Conservation (phyloP, 2,797 vertebrate genomes). For the Manis pentadactyla region DNA sequence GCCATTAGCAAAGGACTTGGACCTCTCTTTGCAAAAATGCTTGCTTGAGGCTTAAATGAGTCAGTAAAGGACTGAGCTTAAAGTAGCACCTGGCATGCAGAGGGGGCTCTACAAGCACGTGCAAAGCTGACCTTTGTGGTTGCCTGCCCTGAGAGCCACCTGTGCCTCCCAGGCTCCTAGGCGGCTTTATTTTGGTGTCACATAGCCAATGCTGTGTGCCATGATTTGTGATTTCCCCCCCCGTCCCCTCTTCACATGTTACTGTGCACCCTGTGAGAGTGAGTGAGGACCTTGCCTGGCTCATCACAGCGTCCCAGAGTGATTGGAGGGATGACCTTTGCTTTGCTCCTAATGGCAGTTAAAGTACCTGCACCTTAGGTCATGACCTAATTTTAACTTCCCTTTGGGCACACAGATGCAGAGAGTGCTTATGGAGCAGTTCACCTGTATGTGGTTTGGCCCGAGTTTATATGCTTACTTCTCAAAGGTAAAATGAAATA, state of each 20-base stretch:
- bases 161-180: neutral
- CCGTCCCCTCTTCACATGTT: neutral
- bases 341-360: neutral
- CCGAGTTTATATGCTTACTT: too few species aligned
- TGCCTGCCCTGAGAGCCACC: neutral
- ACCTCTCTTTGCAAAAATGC: neutral
- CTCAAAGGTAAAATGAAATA: neutral
- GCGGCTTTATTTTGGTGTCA: accelerated
- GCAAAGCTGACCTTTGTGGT: accelerated
- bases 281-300: neutral
- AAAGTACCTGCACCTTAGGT: neutral
- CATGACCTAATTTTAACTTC: neutral
- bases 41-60: neutral
- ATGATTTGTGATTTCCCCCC: neutral
- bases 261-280: neutral
- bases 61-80: neutral
- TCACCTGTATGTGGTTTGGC: neutral
- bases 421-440: neutral
- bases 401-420: accelerated
- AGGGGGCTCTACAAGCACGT: accelerated
- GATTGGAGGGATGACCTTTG: accelerated
- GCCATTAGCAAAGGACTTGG: neutral
- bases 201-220: accelerated
- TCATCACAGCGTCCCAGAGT: neutral
- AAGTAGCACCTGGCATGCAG: accelerated